A percentile compares a stretch with the other conserved stretches of the same genome.
Conservation (phyloP, 2,797 vertebrate species). For the Cryptoprocta ferox region DNA sequence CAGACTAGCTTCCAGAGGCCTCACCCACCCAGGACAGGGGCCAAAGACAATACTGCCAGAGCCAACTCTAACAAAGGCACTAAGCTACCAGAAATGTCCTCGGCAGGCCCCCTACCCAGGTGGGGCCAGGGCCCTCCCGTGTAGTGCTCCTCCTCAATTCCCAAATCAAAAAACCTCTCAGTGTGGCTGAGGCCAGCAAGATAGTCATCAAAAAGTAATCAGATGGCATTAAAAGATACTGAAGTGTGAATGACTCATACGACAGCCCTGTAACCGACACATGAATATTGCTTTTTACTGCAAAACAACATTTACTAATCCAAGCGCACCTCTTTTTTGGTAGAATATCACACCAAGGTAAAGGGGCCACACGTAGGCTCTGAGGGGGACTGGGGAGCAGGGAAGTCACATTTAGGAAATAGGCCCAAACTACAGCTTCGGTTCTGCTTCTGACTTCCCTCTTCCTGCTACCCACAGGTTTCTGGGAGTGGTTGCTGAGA, state of each 20-base stretch:
- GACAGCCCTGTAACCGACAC: neutral
- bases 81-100: neutral
- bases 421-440: neutral
- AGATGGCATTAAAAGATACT: conserved; percentile 10
- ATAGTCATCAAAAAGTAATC: neutral
- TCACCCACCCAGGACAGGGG: neutral
- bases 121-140: neutral
- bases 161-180: neutral
- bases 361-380: neutral
- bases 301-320: neutral
- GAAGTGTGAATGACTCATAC: neutral
- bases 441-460: neutral
- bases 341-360: neutral
- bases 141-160: neutral
- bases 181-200: neutral
- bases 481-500: neutral
- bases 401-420: neutral
- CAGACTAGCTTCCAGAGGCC: neutral
- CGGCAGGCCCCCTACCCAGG: neutral
- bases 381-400: too few species aligned
- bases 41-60: neutral
- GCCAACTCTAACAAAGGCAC: neutral
- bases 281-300: neutral
- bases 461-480: too few species aligned
- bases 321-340: neutral